Conservation (phyloP, 2,113 vertebrate genomes). For the Gopherus evgoodei region DNA sequence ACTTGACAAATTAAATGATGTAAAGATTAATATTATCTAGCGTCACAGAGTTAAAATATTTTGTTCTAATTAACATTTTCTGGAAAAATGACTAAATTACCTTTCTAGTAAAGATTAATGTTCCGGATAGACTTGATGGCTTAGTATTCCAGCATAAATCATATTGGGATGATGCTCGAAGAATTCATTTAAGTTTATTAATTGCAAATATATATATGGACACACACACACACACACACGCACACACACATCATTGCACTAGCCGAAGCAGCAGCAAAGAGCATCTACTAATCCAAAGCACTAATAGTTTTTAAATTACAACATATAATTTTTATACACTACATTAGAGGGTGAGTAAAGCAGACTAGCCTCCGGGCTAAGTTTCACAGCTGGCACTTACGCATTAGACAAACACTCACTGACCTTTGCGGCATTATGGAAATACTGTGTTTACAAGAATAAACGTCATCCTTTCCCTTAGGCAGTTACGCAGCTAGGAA, state of each 20-base stretch:
- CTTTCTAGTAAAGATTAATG: slow-evolving; percentile 63
- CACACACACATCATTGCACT: background rate
- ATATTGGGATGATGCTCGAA: slow-evolving; percentile 27
- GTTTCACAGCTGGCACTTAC: background rate
- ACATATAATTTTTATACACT: background rate
- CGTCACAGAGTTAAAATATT: slow-evolving; percentile 45
- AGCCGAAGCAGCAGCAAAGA: slow-evolving; percentile 18
- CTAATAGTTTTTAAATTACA: background rate
- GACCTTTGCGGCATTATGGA: background rate
- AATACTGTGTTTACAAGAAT: slow-evolving; percentile 4
- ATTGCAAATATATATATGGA: slow-evolving; percentile 52
- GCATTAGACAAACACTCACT: background rate
- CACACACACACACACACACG: background rate
- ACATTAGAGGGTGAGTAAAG: slow-evolving; percentile 1
- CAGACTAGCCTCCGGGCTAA: background rate
- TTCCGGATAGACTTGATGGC: slow-evolving; percentile 61
- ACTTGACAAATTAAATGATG: slow-evolving; percentile 4
- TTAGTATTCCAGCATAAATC: slow-evolving; percentile 52
- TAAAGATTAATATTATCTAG: slow-evolving; percentile 53
- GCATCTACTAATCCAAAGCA: background rate
- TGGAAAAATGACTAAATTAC: slow-evolving; percentile 60
- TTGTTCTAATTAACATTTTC: slow-evolving; percentile 71
- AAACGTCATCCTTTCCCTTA: background rate
- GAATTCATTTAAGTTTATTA: slow-evolving; percentile 58
- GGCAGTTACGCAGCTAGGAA: background rate